Evolutionary conservation across 1,140 invertebrate genomes (phyloP).

Genomic region (Hylaeus volcanicus): DNA sequence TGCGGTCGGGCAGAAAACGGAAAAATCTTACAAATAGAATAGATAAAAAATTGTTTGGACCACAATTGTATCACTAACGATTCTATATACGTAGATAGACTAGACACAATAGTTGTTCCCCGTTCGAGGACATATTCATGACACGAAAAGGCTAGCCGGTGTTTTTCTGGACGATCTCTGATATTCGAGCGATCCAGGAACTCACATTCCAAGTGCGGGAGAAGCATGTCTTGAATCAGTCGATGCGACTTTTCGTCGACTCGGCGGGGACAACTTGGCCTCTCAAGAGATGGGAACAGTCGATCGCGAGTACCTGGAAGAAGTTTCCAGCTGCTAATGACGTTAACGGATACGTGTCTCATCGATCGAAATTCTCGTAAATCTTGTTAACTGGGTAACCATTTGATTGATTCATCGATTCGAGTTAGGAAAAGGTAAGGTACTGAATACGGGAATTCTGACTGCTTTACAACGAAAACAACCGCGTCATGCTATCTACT

Average conservation of each 20-base stretch:
- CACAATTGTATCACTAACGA: constrained; percentile 12
- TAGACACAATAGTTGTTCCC: constrained; percentile 31
- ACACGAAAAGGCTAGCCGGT: constrained; percentile 27
- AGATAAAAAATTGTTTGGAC: too few relatives aligned
- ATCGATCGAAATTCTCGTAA: constrained; percentile 50
- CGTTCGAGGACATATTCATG: constrained; percentile 45
- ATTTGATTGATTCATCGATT: constrained; percentile 36
- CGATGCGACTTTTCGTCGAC: constrained; percentile 46
- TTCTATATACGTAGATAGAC: constrained; percentile 46
- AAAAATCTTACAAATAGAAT: too few relatives aligned
- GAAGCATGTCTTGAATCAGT: constrained; percentile 59
- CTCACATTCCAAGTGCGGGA: constrained; percentile 59
- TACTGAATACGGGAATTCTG: constrained; percentile 34
- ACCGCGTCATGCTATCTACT: background rate
- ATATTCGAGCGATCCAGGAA: constrained; percentile 58
- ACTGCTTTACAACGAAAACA: constrained; percentile 45
- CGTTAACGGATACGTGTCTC: constrained; percentile 59
- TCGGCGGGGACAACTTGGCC: constrained; percentile 36
- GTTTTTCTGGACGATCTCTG: constrained; percentile 51
- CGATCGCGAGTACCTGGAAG: constrained; percentile 23
- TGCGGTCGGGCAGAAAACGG: too few relatives aligned
- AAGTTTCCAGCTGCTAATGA: constrained; percentile 56
- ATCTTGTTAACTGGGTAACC: constrained; percentile 45
- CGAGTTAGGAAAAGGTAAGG: constrained; percentile 33
- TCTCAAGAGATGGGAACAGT: constrained; percentile 28